phyloP scores from a whole-genome alignment of 2,888 invertebrate species.

The Cinara cedri region DNA sequence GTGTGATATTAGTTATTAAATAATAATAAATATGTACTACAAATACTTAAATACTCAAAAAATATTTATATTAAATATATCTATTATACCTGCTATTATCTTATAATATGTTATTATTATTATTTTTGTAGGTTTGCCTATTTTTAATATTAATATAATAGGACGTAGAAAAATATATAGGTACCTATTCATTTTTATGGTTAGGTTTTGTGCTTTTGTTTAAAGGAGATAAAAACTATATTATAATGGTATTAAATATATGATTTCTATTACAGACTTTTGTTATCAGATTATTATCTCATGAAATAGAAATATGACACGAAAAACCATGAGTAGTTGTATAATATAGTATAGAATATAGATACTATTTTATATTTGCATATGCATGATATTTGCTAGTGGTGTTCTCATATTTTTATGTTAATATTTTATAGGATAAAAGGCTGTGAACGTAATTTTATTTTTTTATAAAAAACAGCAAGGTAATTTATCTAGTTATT shows the following conservation, averaged over 20 bases:
- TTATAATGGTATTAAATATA: not conserved
- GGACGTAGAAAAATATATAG: too few relatives aligned
- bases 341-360: too few relatives aligned
- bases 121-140: not conserved
- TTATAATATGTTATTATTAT: not conserved
- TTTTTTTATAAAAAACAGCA: too few relatives aligned
- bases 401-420: not conserved
- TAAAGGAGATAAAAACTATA: not conserved
- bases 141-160: not conserved
- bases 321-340: slow-evolving; percentile 8
- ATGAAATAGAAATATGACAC: slow-evolving; percentile 15
- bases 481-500: too few relatives aligned
- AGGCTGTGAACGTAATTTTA: not conserved
- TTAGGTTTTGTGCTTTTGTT: slow-evolving; percentile 15
- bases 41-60: too few relatives aligned
- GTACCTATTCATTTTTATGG: not conserved
- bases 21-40: too few relatives aligned
- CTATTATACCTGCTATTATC: too few relatives aligned
- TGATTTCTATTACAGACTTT: slow-evolving; percentile 3
- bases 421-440: not conserved
- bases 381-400: not conserved
- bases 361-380: slow-evolving; percentile 10
- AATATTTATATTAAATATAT: too few relatives aligned
- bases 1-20: too few relatives aligned
- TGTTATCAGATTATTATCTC: slow-evolving; percentile 7